Evolutionary conservation across 2,888 invertebrate species (phyloP), one percentile per base, ranked within the genome.

Genomic region (Tipula vernalis): DNA sequence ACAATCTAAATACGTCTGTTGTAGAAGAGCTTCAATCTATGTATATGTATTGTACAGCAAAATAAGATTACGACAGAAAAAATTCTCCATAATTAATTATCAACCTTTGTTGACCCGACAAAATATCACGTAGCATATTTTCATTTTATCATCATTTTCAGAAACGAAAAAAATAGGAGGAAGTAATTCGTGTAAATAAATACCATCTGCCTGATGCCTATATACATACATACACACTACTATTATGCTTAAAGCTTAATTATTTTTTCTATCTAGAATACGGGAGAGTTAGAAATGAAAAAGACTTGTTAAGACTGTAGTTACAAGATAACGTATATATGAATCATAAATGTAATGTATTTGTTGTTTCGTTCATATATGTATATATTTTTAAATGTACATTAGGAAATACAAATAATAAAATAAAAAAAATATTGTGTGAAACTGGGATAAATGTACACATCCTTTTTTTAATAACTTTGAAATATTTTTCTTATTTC

Each of bases 51-150:
- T 57, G 51, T 6, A 15, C 2, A 28, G 6, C 28, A 71, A 71
- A 71, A 18, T 28, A 71, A 71, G 71, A 71, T 71, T 71, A 71
- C 71, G 71, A 3, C 4, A 71, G 71, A 71, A 18, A 28, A 51
- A 51, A 8, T 71, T 71, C 28, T 28, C 28, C 71, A 28, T 71
- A 71, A 71, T 71, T 71, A 71, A 71, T 71, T 71, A 71, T 71
- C 71, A 71, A 6, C 71, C 28, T 28, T 71, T 71, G 71, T 71
- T 71, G 71, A 71, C 71, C 71, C 71, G 71, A 71, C 28, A 71
- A 71, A 71, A 71, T 71, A 71, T 71, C 71, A 71, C 71, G 71
- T 71, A 71, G 71, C 71, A 71, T 71, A 71, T 71, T 71, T 71
- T 71, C 71, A 28, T 71, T 6, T 71, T 71, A 71, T 71, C 71